Conservation (phyloP, 2,888 invertebrate species). For the Exephanes ischioxanthus region DNA sequence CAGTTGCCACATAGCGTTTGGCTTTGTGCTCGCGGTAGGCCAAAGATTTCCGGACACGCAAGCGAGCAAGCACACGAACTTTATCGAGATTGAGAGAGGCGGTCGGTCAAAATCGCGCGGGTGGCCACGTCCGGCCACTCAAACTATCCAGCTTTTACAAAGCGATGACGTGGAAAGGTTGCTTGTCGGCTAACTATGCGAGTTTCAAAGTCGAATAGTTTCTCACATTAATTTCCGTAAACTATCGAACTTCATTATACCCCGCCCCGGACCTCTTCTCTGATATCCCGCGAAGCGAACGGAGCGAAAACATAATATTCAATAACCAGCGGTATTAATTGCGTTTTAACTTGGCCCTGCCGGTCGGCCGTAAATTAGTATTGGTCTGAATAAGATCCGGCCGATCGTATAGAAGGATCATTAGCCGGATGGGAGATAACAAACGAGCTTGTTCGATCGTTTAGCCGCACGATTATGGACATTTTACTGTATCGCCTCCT, state of each 20-base stretch:
- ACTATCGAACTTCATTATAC: constrained; percentile 35
- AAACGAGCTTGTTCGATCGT: background rate
- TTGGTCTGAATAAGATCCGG: constrained; percentile 16
- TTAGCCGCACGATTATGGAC: background rate
- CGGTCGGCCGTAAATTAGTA: constrained; percentile 14
- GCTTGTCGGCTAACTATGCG: constrained; percentile 35
- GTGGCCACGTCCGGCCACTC: background rate
- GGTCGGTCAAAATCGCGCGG: constrained; percentile 4
- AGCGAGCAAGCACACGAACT: background rate
- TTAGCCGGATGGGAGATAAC: background rate
- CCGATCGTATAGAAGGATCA: background rate
- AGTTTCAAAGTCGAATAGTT: constrained; percentile 43
- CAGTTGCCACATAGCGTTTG: constrained; percentile 5
- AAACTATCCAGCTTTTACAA: constrained; percentile 47
- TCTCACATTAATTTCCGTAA: constrained; percentile 37
- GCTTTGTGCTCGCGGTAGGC: constrained; percentile 30
- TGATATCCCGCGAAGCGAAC: background rate
- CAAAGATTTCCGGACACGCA: constrained; percentile 41
- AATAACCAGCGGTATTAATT: constrained; percentile 39
- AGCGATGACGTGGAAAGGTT: constrained; percentile 5
- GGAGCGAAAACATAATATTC: constrained; percentile 28
- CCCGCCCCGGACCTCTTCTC: background rate
- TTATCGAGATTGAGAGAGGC: background rate
- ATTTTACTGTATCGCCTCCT: background rate
- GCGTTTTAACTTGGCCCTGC: constrained; percentile 27